Evolutionary conservation across 2,888 invertebrate genomes (phyloP).

Genomic region (Philonicus albiceps): DNA sequence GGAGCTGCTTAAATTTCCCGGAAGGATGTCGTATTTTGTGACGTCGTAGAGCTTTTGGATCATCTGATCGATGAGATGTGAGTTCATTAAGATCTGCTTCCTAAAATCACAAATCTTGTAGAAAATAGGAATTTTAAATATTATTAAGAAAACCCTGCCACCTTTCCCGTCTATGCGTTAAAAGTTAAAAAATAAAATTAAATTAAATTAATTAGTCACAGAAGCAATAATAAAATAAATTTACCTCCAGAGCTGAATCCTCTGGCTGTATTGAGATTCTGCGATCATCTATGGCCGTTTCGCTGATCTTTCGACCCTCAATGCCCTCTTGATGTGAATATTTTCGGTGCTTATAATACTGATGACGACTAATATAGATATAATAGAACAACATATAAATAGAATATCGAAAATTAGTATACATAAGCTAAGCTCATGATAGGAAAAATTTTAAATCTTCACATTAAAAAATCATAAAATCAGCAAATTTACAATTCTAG

Average conservation of each 20-base stretch:
- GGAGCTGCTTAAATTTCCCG: constrained; percentile 61
- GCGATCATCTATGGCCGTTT: constrained; percentile 59
- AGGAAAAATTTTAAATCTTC: too few relatives aligned
- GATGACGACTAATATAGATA: constrained; percentile 70
- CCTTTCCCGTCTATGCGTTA: constrained; percentile 23
- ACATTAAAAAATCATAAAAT: too few relatives aligned
- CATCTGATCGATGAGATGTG: constrained; percentile 78
- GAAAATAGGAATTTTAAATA: neutral
- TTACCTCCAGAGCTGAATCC: constrained; percentile 76
- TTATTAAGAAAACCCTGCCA: constrained; percentile 6
- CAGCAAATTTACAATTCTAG: too few relatives aligned
- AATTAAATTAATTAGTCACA: constrained; percentile 5
- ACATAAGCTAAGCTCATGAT: too few relatives aligned
- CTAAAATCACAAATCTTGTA: constrained; percentile 49
- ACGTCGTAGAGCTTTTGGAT: constrained; percentile 73
- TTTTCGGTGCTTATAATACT: constrained; percentile 74
- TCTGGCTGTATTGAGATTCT: constrained; percentile 76
- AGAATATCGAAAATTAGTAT: neutral
- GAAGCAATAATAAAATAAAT: constrained; percentile 28
- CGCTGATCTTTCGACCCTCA: constrained; percentile 55
- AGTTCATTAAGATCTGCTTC: constrained; percentile 82
- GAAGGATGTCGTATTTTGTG: constrained; percentile 70
- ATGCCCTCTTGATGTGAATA: constrained; percentile 80
- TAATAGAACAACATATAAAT: neutral
- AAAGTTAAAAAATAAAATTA: constrained; percentile 12